Base-by-base conservation (phyloP, 1,140 invertebrate species). In the Amyelois transitella region DNA sequence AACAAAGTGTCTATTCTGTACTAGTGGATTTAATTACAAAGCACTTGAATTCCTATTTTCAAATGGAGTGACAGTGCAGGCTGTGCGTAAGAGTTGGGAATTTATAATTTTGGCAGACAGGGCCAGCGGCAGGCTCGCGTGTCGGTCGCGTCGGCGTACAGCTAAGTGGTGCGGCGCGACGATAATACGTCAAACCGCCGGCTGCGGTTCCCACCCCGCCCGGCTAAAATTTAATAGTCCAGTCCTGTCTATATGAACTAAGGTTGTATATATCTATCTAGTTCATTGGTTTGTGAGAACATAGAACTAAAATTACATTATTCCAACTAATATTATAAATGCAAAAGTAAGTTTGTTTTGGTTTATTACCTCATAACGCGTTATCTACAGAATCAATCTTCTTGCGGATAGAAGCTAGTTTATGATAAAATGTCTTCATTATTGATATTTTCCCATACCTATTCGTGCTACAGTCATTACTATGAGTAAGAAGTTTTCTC, bases 121-220 rank as follows among this genome's bases (percentile, higher is more conserved):
- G 25, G n/a, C n/a, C 17, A 14, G 3, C 32, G 12, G n/a, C 25
- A 38, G 32, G 32, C n/a, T 38, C 8, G 32, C 32, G n/a, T 38
- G 32, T 38, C 32, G 12, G 32, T 28, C 25, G 25, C 25, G 25
- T 38, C 32, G n/a, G 32, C 32, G 17, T 14, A 38, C 58, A 58
- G 62, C 66, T 76, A 79, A 81, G 75, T 75, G 72, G 71, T 72
- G 58, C 51, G 68, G 64, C 58, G 65, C 74, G 66, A 75, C 63
- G 73, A 72, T 80, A 78, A 77, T 82, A 77, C 64, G 79, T 74
- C 74, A 82, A 78, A 79, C 72, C 78, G 66, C 77, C 64, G 62
- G 51, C 70, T 78, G 77, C 66, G 79, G 75, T 71, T 54, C 60
- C 66, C 65, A 62, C 51, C 58, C 69, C 56, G 60, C 43, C 58